These are phyloP conservation scores for Clarias laeviceps DNA, from an alignment of 2,797 vertebrate genomes.

Conservation along the genomic window DNA sequence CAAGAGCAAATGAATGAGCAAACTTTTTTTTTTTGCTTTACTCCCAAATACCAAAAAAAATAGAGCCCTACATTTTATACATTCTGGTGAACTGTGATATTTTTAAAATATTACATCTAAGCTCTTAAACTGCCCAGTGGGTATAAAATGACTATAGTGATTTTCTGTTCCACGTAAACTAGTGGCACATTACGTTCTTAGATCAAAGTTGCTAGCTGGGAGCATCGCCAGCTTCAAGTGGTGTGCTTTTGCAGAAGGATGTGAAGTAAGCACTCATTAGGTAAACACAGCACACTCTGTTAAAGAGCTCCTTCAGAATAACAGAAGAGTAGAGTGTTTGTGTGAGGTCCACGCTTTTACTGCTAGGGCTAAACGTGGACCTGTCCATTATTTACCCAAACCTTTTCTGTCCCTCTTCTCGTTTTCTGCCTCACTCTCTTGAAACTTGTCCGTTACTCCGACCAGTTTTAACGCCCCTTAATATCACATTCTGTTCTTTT, in stretches of 20 bases:
- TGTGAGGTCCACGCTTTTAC: conserved; percentile 41
- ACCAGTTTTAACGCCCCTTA: neutral
- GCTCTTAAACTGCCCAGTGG: neutral
- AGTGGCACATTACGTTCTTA: conserved; percentile 15
- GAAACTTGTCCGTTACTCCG: neutral
- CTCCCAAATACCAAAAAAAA: neutral
- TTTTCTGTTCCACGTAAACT: conserved; percentile 25
- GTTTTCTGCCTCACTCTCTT: neutral
- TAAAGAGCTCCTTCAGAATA: conserved; percentile 38
- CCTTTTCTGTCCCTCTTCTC: neutral
- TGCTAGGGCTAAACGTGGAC: conserved; percentile 16
- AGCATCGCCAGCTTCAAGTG: conserved; percentile 41
- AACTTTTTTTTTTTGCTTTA: neutral
- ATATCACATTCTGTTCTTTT: neutral
- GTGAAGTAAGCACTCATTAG: conserved; percentile 42
- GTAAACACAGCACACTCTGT: conserved; percentile 40
- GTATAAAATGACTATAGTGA: neutral
- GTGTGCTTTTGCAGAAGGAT: conserved; percentile 46
- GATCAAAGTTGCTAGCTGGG: conserved; percentile 28
- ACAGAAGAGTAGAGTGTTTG: conserved; percentile 30
- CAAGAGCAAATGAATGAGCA: neutral
- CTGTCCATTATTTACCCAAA: conserved; percentile 25
- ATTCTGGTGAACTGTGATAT: conserved; percentile 11
- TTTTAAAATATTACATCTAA: neutral
- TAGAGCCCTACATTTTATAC: neutral